These are phyloP conservation scores for Chaetogeoica ovagalla DNA, from an alignment of 2,888 invertebrate species.

Conservation along the genomic window DNA sequence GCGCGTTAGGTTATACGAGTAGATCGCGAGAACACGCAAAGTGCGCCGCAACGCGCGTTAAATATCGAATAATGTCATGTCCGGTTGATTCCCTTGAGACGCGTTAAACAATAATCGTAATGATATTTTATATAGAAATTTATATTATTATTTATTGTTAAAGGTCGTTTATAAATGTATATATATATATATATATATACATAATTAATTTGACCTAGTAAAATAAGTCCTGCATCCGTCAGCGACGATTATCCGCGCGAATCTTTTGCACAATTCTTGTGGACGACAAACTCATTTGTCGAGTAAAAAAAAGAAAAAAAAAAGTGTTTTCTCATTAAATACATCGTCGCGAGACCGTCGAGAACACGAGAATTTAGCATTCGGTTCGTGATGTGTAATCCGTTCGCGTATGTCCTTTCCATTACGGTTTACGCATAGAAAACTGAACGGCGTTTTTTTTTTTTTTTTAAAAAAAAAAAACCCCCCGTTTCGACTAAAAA, in stretches of 20 bases:
- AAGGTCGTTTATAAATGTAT: not conserved
- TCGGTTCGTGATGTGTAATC: no score
- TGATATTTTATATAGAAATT: not conserved
- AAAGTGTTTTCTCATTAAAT: no score
- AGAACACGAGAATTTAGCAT: not conserved
- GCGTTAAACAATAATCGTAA: conserved; percentile 9
- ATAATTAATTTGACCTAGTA: conserved; percentile 27
- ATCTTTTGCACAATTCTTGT: not conserved
- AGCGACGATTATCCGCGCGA: not conserved
- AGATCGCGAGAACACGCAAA: not conserved
- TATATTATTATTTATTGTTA: not conserved
- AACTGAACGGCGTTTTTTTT: no score
- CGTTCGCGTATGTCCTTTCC: no score
- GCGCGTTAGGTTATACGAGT: not conserved
- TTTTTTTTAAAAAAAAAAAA: no score
- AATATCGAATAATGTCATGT: not conserved
- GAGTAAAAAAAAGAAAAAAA: no score
- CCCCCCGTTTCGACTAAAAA: no score
- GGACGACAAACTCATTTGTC: no score
- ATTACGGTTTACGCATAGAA: no score
- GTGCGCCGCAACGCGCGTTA: not conserved
- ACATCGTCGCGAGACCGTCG: not conserved
- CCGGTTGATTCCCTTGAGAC: conserved; percentile 37
- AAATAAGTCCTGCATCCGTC: not conserved
- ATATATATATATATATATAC: no score